Percentiles rank a stretch among this genome's conserved stretches.
Conservation (phyloP, 2,797 vertebrate genomes). For the Emys orbicularis region DNA sequence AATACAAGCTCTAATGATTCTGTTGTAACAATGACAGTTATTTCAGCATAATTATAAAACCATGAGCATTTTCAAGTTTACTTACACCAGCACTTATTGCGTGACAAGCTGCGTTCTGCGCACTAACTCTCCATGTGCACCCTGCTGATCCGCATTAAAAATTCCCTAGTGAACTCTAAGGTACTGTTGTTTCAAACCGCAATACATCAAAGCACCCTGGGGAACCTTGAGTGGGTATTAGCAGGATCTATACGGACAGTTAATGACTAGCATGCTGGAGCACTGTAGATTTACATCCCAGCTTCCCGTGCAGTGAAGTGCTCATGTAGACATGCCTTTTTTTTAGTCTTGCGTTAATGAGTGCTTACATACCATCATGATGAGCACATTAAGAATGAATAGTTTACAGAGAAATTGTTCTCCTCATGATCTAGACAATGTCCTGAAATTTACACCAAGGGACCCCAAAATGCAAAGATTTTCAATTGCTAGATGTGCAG, state of each 20-base stretch:
- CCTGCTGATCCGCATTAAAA: not conserved
- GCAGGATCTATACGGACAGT: not conserved
- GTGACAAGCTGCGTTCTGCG: not conserved
- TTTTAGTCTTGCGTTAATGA: not conserved
- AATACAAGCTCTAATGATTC: not conserved
- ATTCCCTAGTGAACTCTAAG: not conserved
- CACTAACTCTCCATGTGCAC: not conserved
- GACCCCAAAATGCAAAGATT: not conserved
- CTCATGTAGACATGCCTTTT: not conserved
- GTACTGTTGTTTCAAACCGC: not conserved
- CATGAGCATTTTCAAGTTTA: not conserved
- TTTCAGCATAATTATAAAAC: not conserved
- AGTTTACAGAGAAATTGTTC: not conserved
- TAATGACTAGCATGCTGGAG: not conserved
- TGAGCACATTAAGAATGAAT: not conserved
- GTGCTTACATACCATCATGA: not conserved
- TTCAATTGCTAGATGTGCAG: not conserved
- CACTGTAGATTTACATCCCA: not conserved
- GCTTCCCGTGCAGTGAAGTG: not conserved
- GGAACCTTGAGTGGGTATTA: not conserved
- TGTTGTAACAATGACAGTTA: not conserved
- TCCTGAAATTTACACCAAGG: rapidly evolving
- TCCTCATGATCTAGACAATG: not conserved
- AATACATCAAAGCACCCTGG: not conserved
- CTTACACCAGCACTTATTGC: not conserved